A percentile compares a stretch with the other conserved stretches of the same genome.
phyloP scores from a whole-genome alignment of 2,113 vertebrate genomes.

The Craseonycteris thonglongyai region DNA sequence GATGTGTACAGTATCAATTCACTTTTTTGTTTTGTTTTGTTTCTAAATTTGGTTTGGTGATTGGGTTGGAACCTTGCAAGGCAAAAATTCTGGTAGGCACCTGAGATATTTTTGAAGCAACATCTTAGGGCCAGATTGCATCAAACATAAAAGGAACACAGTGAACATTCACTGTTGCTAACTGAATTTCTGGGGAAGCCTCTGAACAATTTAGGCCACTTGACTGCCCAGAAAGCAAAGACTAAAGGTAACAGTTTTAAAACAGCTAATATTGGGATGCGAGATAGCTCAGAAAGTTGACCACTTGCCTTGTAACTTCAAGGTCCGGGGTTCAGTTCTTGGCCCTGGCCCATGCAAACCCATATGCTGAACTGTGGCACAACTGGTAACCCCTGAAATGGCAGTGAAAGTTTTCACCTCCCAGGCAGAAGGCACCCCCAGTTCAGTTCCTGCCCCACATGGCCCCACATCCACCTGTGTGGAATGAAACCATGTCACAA shows the following conservation, averaged over 20 bases:
- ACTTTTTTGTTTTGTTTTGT: background rate
- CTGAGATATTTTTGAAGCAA: constrained; percentile 33
- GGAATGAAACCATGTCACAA: no score
- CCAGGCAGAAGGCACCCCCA: no score
- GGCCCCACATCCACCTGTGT: no score
- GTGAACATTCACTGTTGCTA: background rate
- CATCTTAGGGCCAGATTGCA: constrained; percentile 23
- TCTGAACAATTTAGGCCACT: background rate
- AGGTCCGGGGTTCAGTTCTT: no score
- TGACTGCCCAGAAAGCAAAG: background rate
- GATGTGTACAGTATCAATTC: background rate
- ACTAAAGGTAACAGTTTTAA: background rate
- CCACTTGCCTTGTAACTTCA: no score
- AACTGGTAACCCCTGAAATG: no score
- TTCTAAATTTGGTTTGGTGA: constrained; percentile 31
- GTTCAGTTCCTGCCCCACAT: no score
- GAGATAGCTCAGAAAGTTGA: no score
- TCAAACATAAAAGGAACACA: background rate
- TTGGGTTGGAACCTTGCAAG: constrained; percentile 14
- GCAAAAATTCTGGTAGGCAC: background rate
- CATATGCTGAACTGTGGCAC: no score
- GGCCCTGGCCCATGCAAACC: no score
- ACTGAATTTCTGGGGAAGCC: background rate
- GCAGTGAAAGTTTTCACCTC: no score
- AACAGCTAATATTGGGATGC: background rate